Evolutionary conservation across 1,140 invertebrate species (phyloP), one percentile per base, ranked within the genome.

Genomic region (Magallana angulata): DNA sequence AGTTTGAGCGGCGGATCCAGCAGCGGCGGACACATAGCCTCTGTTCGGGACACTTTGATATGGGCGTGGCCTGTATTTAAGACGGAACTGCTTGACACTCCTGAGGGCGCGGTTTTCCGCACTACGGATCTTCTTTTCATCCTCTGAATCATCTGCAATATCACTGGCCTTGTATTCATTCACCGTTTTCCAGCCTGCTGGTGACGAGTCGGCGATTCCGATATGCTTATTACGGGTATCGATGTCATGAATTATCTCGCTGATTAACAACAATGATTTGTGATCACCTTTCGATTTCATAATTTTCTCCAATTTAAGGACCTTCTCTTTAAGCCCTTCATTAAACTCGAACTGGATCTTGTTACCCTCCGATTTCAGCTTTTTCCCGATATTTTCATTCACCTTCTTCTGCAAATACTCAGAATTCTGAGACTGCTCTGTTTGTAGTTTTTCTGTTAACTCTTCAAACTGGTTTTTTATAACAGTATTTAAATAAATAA

Each of bases 141-240:
- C 82, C 7, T 88, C 87, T 18, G 82, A 82, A 48, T 88, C 87
- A 59, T 76, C 83, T 7, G 87, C 87, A 14, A 84, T 30, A 12
- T 88, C 82, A 56, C 71, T 62, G 12, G 57, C 59, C 30, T 88
- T 62, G 36, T 88, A 88, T 56, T 84, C 68, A 14, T 36, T 30
- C 5, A 84, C 82, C 1, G 82, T 88, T 24, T 71, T 68, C 87
- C 87, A 84, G 24, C 87, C 82, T 16, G 62, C 87, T 48, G 87
- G 82, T 14, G 82, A 84, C 5, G 30, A 68, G 57, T 88, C 87
- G 1, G 87, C 87, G 0, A 88, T 76, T 59, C 87, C 36, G 2
- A 88, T 84, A 14, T 81, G 87, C 16, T 88, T 84, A 14, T 88
- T 88, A 5, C 87, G 24, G 12, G 30, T 4, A 11, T 80, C 24